Conservation (phyloP, 2,113 vertebrate genomes). For the Sylvilagus bachmani region DNA sequence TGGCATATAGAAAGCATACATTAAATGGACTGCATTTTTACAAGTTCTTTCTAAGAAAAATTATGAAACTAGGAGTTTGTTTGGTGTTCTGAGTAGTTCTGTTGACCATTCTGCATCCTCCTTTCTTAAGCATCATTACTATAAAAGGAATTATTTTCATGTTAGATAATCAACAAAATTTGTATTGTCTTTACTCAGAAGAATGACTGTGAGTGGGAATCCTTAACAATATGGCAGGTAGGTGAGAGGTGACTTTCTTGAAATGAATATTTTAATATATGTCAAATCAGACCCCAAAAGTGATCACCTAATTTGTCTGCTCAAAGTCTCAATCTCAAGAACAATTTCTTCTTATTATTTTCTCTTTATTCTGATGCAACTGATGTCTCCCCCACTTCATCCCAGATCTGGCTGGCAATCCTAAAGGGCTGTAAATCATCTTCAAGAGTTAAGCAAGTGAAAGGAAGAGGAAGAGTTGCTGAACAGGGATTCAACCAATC, state of each 20-base stretch:
- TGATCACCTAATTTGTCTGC: not conserved
- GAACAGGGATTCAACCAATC: conserved; percentile 39
- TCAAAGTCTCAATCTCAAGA: not conserved
- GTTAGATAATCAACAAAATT: not conserved
- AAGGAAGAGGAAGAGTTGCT: conserved; percentile 15
- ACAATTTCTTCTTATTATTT: conserved; percentile 1
- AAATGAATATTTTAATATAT: not conserved
- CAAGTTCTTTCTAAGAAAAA: not conserved
- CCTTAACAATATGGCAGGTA: not conserved
- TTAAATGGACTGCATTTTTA: not conserved
- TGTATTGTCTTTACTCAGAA: conserved; percentile 5
- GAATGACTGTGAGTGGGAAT: not conserved
- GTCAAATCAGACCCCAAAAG: not conserved
- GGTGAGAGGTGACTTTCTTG: not conserved
- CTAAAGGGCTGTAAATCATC: not conserved
- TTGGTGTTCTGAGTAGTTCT: not conserved
- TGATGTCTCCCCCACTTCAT: not conserved
- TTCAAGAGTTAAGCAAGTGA: conserved; percentile 44
- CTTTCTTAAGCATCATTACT: not conserved
- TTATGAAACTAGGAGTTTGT: not conserved
- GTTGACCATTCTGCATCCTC: not conserved
- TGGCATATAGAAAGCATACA: not conserved
- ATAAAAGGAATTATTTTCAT: not conserved
- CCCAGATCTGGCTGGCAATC: not conserved
- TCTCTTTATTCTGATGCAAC: not conserved